These are phyloP conservation scores for Morpho achilles DNA, from an alignment of 2,888 invertebrate species.

Conservation along the genomic window DNA sequence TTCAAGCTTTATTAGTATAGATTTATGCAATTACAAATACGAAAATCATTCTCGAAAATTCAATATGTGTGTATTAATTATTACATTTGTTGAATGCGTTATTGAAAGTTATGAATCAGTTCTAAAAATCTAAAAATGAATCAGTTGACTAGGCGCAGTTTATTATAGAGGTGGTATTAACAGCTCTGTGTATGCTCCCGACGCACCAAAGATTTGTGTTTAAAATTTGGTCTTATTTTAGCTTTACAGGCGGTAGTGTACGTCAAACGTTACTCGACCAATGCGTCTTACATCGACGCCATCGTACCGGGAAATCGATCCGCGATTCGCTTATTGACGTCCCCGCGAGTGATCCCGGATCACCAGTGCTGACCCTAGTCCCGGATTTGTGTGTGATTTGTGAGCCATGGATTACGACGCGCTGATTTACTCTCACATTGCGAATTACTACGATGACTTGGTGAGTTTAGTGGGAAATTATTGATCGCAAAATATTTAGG, in stretches of 20 bases:
- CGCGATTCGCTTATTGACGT: conserved; percentile 21
- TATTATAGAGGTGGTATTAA: conserved; percentile 37
- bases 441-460: conserved; percentile 82
- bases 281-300: conserved; percentile 76
- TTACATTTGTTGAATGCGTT: no score
- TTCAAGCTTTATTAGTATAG: no score
- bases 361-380: background rate
- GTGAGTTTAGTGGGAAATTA: conserved; percentile 47
- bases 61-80: no score
- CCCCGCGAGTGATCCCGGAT: conserved; percentile 24
- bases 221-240: conserved; percentile 81
- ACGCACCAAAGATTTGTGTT: conserved; percentile 76
- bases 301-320: conserved; percentile 36
- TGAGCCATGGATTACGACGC: conserved; percentile 82
- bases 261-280: conserved; percentile 70
- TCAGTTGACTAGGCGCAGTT: conserved; percentile 3
- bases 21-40: no score
- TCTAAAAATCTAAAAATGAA: no score
- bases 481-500: background rate
- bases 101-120: background rate
- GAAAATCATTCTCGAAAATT: no score
- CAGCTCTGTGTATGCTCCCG: conserved; percentile 53
- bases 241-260: conserved; percentile 76
- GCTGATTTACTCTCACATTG: conserved; percentile 81
- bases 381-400: conserved; percentile 31